Percentiles rank a stretch among this genome's conserved stretches.
phyloP scores from a whole-genome alignment of 2,888 invertebrate genomes.

The Eudasyphora cyanicolor region DNA sequence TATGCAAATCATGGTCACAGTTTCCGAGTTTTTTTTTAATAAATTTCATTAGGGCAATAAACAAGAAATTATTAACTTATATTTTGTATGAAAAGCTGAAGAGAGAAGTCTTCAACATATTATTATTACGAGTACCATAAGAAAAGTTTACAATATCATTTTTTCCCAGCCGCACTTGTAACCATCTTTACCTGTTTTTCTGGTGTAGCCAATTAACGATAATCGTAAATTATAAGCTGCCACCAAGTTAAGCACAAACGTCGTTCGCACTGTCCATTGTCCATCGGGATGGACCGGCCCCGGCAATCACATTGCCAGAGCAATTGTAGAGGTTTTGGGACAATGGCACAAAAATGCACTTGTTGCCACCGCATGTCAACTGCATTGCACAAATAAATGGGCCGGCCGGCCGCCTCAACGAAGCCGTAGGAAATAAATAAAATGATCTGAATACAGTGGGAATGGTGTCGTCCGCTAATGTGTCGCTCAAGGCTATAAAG shows the following conservation, averaged over 20 bases:
- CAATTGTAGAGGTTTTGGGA: not conserved
- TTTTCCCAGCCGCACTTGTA: conserved; percentile 26
- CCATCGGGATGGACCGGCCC: not conserved
- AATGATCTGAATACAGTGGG: conserved; percentile 40
- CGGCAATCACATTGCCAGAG: not conserved
- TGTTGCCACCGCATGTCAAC: conserved; percentile 41
- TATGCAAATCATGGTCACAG: not conserved
- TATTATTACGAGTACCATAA: too few species aligned
- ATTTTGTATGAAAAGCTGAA: not conserved
- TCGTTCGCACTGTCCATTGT: not conserved
- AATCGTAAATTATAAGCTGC: conserved; percentile 63
- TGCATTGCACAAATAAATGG: not conserved
- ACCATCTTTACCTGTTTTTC: conserved; percentile 41
- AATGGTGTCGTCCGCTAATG: conserved; percentile 77
- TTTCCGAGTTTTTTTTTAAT: too few species aligned
- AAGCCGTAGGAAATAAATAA: not conserved
- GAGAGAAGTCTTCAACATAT: not conserved
- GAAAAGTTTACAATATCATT: conserved; percentile 8
- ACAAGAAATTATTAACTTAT: conserved; percentile 49
- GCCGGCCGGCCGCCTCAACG: conserved; percentile 10
- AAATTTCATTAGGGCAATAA: not conserved
- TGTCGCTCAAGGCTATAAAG: conserved; percentile 78
- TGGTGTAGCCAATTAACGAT: conserved; percentile 59
- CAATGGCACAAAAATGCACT: conserved; percentile 37
- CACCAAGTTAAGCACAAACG: conserved; percentile 38